Evolutionary conservation across 2,113 vertebrate genomes (phyloP).

Genomic region (Rhabdornis inornatus): DNA sequence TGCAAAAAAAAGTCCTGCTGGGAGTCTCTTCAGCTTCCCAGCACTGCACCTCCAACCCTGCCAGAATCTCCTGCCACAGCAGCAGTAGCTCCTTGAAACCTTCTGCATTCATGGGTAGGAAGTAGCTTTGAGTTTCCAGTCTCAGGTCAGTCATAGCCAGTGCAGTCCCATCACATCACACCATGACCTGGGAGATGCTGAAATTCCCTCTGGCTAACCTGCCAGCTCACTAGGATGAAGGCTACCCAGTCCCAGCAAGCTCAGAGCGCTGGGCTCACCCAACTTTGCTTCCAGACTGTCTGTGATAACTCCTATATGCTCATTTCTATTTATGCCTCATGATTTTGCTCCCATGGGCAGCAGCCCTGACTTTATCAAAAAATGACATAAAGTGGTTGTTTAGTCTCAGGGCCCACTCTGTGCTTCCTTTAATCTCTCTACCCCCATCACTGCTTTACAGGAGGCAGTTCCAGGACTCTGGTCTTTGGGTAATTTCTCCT

Average conservation of each 20-base stretch:
- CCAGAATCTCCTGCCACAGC: neutral
- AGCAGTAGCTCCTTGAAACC: neutral
- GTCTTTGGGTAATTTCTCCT: neutral
- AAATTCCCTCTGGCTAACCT: neutral
- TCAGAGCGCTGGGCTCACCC: neutral
- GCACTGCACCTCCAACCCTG: neutral
- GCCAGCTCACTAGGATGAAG: rapidly evolving
- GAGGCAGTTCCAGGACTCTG: neutral
- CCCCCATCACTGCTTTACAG: neutral
- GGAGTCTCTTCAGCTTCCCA: neutral
- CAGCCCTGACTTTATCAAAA: neutral
- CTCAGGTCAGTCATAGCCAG: neutral
- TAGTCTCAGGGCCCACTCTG: neutral
- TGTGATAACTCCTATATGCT: neutral
- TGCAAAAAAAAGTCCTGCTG: neutral
- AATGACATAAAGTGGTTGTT: neutral
- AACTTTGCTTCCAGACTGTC: neutral
- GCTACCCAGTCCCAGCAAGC: neutral
- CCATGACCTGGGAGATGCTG: neutral
- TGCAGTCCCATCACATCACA: neutral
- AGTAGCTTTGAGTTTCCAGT: neutral
- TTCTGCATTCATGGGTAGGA: neutral
- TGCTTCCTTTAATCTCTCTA: neutral
- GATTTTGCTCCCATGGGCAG: neutral
- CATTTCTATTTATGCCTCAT: neutral